These are phyloP conservation scores for Columba janthina DNA, from an alignment of 2,113 vertebrate genomes.

Conservation along the genomic window DNA sequence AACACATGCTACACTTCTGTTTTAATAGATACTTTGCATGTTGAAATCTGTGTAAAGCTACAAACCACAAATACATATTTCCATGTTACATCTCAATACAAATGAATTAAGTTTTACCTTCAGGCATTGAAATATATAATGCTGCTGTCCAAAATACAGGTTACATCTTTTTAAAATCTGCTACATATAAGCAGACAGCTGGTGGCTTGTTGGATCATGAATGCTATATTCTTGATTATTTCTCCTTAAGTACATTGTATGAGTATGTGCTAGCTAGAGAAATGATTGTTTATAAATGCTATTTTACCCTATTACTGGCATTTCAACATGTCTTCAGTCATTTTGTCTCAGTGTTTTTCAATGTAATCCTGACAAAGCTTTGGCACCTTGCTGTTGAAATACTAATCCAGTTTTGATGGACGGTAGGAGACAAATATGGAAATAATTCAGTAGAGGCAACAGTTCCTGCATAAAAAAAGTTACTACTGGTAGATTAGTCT, in stretches of 20 bases:
- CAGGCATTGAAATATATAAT: not conserved
- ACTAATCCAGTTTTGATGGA: conserved; percentile 37
- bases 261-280: not conserved
- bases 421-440: conserved; percentile 21
- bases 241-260: not conserved
- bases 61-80: conserved; percentile 3
- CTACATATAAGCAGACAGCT: not conserved
- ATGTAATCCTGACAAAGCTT: conserved; percentile 46
- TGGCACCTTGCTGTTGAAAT: conserved; percentile 37
- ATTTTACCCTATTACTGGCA: not conserved
- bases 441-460: conserved; percentile 1
- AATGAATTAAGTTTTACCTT: not conserved
- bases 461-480: not conserved
- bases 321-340: conserved; percentile 18
- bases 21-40: conserved; percentile 26
- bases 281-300: not conserved
- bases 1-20: not conserved
- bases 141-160: not conserved
- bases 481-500: not conserved
- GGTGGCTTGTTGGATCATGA: not conserved
- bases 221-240: not conserved
- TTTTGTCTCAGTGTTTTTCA: not conserved
- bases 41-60: not conserved
- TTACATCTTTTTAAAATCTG: not conserved
- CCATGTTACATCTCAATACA: not conserved